Conservation (phyloP, 1,140 invertebrate species). For the Ooceraea biroi region DNA sequence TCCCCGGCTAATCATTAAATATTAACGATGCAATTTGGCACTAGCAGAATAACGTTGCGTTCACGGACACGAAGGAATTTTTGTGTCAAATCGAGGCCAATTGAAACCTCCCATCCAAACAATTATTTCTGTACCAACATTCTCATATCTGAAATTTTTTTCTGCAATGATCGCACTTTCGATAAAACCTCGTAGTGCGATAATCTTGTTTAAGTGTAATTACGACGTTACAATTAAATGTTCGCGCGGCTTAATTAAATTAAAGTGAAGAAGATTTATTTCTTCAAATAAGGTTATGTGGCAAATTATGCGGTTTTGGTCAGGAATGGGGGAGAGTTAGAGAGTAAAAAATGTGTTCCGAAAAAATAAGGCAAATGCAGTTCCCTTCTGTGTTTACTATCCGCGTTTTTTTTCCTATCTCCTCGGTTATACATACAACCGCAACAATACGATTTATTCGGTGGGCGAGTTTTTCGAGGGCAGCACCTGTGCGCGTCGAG, state of each 20-base stretch:
- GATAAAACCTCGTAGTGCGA: background rate
- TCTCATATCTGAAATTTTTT: background rate
- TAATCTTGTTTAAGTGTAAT: background rate
- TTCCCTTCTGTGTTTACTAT: slow-evolving; percentile 25
- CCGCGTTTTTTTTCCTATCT: slow-evolving; percentile 62
- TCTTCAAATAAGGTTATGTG: background rate
- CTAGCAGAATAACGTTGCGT: slow-evolving; percentile 39
- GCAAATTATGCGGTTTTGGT: slow-evolving; percentile 33
- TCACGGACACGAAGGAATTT: slow-evolving; percentile 25
- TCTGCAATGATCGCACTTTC: background rate
- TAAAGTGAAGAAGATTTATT: no score
- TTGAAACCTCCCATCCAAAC: slow-evolving; percentile 52
- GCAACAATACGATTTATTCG: slow-evolving; percentile 82
- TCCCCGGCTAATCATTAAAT: slow-evolving; percentile 51
- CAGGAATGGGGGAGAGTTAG: background rate
- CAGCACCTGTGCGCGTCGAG: slow-evolving; percentile 79
- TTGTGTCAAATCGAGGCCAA: slow-evolving; percentile 67
- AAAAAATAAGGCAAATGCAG: slow-evolving; percentile 52
- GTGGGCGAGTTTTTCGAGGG: slow-evolving; percentile 80
- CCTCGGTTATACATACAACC: slow-evolving; percentile 61
- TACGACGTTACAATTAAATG: no score
- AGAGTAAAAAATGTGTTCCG: background rate
- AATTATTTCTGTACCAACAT: slow-evolving; percentile 22
- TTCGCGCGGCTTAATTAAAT: no score
- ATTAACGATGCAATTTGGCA: slow-evolving; percentile 66